Percentiles rank a stretch among this genome's conserved stretches.
Evolutionary conservation across 2,888 invertebrate genomes (phyloP).

Genomic region (Parapristionchus giblindavisi): DNA sequence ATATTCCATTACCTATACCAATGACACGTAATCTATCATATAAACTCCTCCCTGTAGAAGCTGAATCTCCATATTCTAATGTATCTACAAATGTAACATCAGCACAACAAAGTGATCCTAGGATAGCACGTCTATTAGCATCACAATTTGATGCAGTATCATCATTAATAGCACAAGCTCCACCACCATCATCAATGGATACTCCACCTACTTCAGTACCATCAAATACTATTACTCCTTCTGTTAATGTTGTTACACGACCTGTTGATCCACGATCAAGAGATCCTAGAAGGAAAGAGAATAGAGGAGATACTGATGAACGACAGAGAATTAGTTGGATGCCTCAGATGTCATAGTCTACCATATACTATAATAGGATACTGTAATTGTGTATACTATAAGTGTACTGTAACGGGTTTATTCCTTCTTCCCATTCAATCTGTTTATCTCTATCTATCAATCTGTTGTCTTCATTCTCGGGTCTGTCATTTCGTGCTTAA

Average conservation of each 20-base stretch:
- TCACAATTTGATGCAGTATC: constrained; percentile 36
- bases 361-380: not conserved
- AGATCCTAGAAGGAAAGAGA: constrained; percentile 15
- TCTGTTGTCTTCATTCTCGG: too few relatives aligned
- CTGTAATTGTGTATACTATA: constrained; percentile 4
- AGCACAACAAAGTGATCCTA: constrained; percentile 23
- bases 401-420: too few relatives aligned
- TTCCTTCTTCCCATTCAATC: too few relatives aligned
- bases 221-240: not conserved
- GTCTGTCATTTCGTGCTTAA: too few relatives aligned
- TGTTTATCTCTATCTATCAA: too few relatives aligned
- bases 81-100: constrained; percentile 4
- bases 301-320: not conserved
- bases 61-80: constrained; percentile 14
- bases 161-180: constrained; percentile 6
- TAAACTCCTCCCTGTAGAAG: constrained; percentile 18
- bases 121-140: constrained; percentile 33
- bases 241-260: not conserved
- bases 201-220: not conserved
- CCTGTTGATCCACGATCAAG: constrained; percentile 29
- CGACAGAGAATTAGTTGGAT: constrained; percentile 37
- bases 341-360: constrained; percentile 40
- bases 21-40: too few relatives aligned
- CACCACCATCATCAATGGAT: too few relatives aligned
- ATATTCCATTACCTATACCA: too few relatives aligned